A percentile compares a stretch with the other conserved stretches of the same genome.
Conservation (phyloP, 1,140 invertebrate genomes). For the Drosophila nigromelanica region DNA sequence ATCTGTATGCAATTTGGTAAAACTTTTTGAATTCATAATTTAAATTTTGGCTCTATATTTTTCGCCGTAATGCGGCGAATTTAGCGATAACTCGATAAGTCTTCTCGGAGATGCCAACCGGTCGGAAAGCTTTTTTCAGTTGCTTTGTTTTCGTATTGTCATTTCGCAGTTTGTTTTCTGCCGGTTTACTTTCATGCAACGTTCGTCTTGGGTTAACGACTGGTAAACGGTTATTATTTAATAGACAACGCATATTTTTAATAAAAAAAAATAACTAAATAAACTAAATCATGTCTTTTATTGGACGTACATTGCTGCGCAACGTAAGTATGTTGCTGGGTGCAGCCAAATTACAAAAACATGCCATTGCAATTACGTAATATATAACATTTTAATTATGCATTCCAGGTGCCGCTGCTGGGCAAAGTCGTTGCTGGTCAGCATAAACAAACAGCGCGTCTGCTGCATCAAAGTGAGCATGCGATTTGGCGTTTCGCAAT, state of each 20-base stretch:
- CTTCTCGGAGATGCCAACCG: conserved; percentile 23
- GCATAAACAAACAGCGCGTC: conserved; percentile 52
- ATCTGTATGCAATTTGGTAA: not conserved
- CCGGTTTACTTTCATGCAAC: conserved; percentile 31
- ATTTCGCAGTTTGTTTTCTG: conserved; percentile 27
- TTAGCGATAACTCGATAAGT: not conserved
- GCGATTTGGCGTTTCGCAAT: not conserved
- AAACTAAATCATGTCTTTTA: conserved; percentile 68
- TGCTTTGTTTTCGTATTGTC: conserved; percentile 44
- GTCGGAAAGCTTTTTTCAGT: conserved; percentile 10
- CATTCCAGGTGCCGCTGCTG: conserved; percentile 63
- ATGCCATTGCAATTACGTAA: conserved; percentile 68
- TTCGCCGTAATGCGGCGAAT: not conserved
- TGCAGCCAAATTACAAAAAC: conserved; percentile 33
- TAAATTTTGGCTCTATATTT: not conserved
- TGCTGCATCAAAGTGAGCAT: conserved; percentile 76
- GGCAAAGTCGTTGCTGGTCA: conserved; percentile 50
- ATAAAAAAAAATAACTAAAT: conserved; percentile 6
- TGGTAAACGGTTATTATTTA: conserved; percentile 3
- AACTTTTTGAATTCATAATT: not conserved
- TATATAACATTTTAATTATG: conserved; percentile 29
- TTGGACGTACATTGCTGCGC: conserved; percentile 67
- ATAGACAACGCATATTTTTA: not conserved
- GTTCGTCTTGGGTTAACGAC: conserved; percentile 18
- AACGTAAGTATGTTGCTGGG: conserved; percentile 59